Evolutionary conservation across 64 coral and sea anemone species (phyloP), one percentile per base, ranked within the genome.

Genomic region (Actinia equina): DNA sequence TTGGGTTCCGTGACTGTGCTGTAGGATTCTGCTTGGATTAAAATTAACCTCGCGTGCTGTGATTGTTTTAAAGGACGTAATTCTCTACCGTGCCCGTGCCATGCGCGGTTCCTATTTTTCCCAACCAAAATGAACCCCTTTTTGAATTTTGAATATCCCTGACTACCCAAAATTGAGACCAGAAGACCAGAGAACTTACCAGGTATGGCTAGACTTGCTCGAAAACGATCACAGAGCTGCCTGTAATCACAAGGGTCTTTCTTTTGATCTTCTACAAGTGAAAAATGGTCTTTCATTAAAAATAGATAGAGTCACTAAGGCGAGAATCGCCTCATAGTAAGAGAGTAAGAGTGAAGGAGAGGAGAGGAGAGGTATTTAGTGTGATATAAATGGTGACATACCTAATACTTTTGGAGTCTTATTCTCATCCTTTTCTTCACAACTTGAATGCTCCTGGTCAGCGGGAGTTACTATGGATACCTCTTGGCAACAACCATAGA

Each of bases 401-500:
- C 90, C 90, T 52, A 65, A 61, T 83, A 56, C 88, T 52, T 89
- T 86, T 44, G 91, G 91, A 15, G 86, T 80, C 43, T 93, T 96
- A 15, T 87, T 82, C 82, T 92, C 88, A 14, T 93, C 91, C 88
- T 89, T 81, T 17, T 76, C 77, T 37, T 82, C 91, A 65, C 94
- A 83, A 43, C 88, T 88, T 9, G 80, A 37, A 69, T 92, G 79
- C 45, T 77, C 59, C 13, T 89, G 84, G 25, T 83, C 85, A 70
- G 89, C 88, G 18, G 86, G 77, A 44, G 91, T 93, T 41, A 96
- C 94, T 51, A 96, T 96, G 83, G 88, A 93, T 13, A 96, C 94
- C 56, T 96, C 94, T 42, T 96, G 89, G 84, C 94, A 96, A 70
- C 94, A 90, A 14, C 94, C 94, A 59, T 96, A 96, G 22, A 96